phyloP scores from a whole-genome alignment of 2,113 vertebrate species.

The Megalops atlanticus region DNA sequence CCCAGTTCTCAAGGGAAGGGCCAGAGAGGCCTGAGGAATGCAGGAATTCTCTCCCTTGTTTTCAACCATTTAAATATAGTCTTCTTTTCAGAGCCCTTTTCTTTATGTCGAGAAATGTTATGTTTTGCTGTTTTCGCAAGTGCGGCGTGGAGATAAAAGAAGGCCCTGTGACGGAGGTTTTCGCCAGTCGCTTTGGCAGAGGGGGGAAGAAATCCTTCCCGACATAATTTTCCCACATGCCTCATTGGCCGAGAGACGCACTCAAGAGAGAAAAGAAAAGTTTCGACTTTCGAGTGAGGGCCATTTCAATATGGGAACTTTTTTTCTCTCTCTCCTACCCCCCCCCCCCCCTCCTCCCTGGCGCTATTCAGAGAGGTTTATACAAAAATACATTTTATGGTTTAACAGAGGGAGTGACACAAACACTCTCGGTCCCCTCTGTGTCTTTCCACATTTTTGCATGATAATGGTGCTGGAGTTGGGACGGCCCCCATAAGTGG shows the following conservation, averaged over 20 bases:
- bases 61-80: conserved; percentile 55
- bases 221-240: conserved; percentile 72
- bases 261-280: conserved; percentile 69
- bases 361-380: conserved; percentile 29
- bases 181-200: conserved; percentile 45
- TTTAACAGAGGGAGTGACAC: conserved; percentile 3
- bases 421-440: conserved; percentile 21
- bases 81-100: conserved; percentile 63
- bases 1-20: conserved; percentile 64
- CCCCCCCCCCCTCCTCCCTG: not conserved
- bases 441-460: conserved; percentile 24
- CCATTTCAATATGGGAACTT: conserved; percentile 30
- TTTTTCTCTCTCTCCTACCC: not conserved
- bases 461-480: conserved; percentile 15
- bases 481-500: not conserved
- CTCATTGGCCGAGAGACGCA: conserved; percentile 68
- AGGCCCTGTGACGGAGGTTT: conserved; percentile 53
- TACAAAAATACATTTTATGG: conserved; percentile 36
- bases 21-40: conserved; percentile 49
- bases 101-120: conserved; percentile 72
- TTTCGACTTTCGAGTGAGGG: conserved; percentile 42
- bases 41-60: conserved; percentile 61
- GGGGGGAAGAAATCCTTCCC: conserved; percentile 66
- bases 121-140: conserved; percentile 76
- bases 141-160: conserved; percentile 70